Base-by-base conservation (phyloP, 2,797 vertebrate species). In the Oophaga sylvatica region DNA sequence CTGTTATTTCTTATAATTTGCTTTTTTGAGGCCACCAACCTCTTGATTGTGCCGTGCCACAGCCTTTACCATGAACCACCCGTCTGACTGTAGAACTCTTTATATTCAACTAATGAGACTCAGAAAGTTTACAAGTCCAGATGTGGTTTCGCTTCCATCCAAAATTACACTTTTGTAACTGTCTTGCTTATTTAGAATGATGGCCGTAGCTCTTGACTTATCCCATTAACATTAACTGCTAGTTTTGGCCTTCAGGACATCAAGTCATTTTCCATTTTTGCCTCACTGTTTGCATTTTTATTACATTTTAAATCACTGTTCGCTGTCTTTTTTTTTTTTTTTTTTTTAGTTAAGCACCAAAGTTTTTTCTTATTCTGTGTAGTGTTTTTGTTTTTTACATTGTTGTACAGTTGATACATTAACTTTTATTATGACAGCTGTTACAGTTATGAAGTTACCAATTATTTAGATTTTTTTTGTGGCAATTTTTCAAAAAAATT, bases 1-100 rank as follows among this genome's bases (percentile, higher is more conserved):
- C 68, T 75, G 57, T 81, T 86, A 81, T 78, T 81, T 78, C 22
- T 60, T 73, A 60, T 75, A 45, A 75, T 62, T 59, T 62, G 20
- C 57, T 45, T 31, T 75, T 31, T 84, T 57, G 82, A 84, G 82
- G 53, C 53, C 81, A 71, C 81, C 67, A 35, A 83, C 65, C 15
- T 35, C 68, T 84, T 73, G 26, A 19, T 56, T 26, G 41, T 5
- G 26, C 19, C 29, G 41, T 5, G 26, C 19, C 29, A 10, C 65
- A 83, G 19, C 65, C 67, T 9, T 70, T 17, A 20, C 63, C 70
- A 22, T n/a, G 19, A 41, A n/a, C 19, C 63, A 19, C 7, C 16
- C 13, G n/a, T 19, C 53, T 53, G 65, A 75, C 57, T 73, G 70
- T 17, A 31, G 70, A 60, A n/a, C 20, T 29, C 59, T 60, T 75